phyloP scores from a whole-genome alignment of 2,113 vertebrate species.

The Camelus dromedarius region DNA sequence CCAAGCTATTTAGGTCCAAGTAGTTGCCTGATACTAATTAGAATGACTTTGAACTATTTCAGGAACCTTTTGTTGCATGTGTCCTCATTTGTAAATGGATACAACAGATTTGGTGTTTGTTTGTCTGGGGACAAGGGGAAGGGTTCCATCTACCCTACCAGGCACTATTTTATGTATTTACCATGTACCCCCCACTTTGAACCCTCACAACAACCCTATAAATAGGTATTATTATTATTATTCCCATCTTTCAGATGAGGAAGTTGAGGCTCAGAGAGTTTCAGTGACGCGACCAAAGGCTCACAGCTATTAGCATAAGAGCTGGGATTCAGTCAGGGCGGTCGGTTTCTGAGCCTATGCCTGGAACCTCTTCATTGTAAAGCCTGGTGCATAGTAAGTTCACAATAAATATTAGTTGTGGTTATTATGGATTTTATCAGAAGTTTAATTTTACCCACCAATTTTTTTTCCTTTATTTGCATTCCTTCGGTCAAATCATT shows the following conservation, averaged over 20 bases:
- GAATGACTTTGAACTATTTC: not conserved
- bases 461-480: not conserved
- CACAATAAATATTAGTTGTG: not conserved
- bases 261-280: not conserved
- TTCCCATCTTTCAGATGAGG: not conserved
- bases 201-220: not conserved
- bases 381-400: not conserved
- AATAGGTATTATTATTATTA: too few relatives aligned
- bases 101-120: not conserved
- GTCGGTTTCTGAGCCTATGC: not conserved
- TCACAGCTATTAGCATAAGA: not conserved
- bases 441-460: not conserved
- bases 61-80: not conserved
- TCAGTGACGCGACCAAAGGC: not conserved
- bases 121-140: accelerated
- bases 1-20: not conserved
- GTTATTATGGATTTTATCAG: not conserved
- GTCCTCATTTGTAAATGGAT: not conserved
- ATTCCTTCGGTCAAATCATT: not conserved
- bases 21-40: not conserved
- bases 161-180: not conserved
- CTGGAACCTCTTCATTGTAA: not conserved
- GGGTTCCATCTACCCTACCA: accelerated
- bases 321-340: not conserved
- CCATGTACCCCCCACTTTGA: not conserved